phyloP scores from a whole-genome alignment of 2,113 vertebrate species.

The Ariopsis seemanni region DNA sequence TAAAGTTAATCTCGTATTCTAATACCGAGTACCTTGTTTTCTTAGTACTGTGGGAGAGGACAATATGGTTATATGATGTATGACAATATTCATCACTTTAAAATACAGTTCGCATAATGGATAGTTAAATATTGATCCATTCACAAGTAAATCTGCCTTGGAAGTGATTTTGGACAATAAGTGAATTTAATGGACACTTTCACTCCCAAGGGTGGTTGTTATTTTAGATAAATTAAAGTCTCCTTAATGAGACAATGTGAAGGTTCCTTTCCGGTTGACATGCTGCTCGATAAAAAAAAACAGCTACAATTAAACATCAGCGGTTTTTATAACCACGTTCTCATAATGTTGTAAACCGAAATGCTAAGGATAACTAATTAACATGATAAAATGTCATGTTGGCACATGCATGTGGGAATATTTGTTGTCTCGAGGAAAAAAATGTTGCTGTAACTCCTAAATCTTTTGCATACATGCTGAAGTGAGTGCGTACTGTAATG shows the following conservation, averaged over 20 bases:
- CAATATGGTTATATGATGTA: background rate
- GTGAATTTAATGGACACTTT: background rate
- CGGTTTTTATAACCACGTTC: background rate
- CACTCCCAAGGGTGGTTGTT: background rate
- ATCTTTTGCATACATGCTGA: background rate
- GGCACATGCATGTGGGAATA: too few species aligned
- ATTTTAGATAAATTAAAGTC: background rate
- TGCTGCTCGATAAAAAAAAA: background rate
- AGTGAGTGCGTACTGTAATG: background rate
- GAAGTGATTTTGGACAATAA: background rate
- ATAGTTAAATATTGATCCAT: background rate
- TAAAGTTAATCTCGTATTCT: background rate
- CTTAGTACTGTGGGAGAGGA: background rate
- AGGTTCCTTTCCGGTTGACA: background rate
- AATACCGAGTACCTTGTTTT: background rate
- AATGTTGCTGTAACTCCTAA: background rate
- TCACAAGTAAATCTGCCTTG: background rate
- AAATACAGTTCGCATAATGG: background rate
- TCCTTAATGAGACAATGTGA: background rate
- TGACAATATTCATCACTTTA: background rate
- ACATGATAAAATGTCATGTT: background rate
- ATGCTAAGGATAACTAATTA: background rate
- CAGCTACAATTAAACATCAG: background rate
- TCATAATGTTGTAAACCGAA: background rate
- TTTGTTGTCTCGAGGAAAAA: background rate